Evolutionary conservation across 2,888 invertebrate genomes (phyloP), one percentile per base, ranked within the genome.

Genomic region (Polia nebulosa): DNA sequence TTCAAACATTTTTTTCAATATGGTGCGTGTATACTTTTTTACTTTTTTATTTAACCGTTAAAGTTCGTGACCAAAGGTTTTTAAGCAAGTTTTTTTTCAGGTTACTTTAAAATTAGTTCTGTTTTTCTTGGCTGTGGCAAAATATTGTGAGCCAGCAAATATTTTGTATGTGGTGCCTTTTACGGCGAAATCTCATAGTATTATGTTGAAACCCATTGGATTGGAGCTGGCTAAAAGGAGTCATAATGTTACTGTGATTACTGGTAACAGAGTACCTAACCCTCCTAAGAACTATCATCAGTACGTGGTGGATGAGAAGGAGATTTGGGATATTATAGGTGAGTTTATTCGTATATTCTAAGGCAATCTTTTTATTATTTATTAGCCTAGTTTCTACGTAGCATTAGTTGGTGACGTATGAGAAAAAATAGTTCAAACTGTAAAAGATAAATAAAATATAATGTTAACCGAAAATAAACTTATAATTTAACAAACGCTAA

Each of bases 191-290:
- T 96, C 96, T 25, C 96, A 96, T 81, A 90, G 92, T 70, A 92
- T 95, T 68, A 86, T 94, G 85, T 86, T 96, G 45, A 91, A 92
- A 73, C 92, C 94, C 0, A 90, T 96, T 29, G 94, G 96, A 5
- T 79, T 95, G 51, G 96, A 95, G 72, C 84, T 96, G 51, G 96
- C 96, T 6, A 84, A 87, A n/a, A 90, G 94, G 60, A 96, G 96
- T 0, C 96, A 96, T 76, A 94, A 96, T 81, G 95, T 96, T 1
- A 96, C 96, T 2, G 93, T 96, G 1, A 93, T 96, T 22, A 92
- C 95, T 7, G 91, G 93, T 2, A 79, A 91, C 65, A 91, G 81
- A 58, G 92, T 93, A 57, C 82, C 86, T 0, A 86, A 91, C 17
- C 89, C 91, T 6, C 89, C 93, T 1, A 78, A 90, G 0, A 95